Base-by-base conservation (phyloP, 1,140 invertebrate genomes). In the Drosophila funebris region DNA sequence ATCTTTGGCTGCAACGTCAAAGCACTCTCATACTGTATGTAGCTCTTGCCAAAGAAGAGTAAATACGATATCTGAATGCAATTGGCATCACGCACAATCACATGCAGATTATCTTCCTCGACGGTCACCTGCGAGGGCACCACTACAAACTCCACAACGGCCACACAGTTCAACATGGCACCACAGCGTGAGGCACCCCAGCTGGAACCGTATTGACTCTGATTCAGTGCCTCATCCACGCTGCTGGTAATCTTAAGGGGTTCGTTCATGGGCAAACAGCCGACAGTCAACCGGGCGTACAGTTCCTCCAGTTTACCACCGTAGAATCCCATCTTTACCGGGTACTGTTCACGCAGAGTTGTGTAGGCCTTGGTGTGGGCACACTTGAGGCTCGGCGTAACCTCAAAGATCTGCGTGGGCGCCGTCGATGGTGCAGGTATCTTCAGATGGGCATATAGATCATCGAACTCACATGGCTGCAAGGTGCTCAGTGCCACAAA, bases 181-280 rank as follows among this genome's bases (percentile, higher is more conserved):
- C 96, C 96, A 31, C 96, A 93, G 27, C 93, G 90, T 82, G 96
- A 96, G 22, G 94, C 94, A 6, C 94, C 94, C 96, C 96, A 96
- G 7, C 94, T 94, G 69, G 94, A 94, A 0, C 95, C 94, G 44
- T 93, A 93, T 11, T 95, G 95, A 90, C 95, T 95, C 78, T 1
- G 95, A 7, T 54, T 39, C 50, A 96, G 88, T 9, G 14, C 83
- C 94, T 95, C 13, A 5, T 74, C 44, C 16, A 74, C 16, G 9
- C 43, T 36, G 14, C 8, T 1, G 11, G 3, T 9, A 8, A 74
- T 11, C 2, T 20, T 9, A 13, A 70, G 9, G 0, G 43, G 39
- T 9, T 62, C 41, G 2, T 73, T 41, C 2, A 48, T 16, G 2
- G 60, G 46, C 13, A 81, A 14, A 2, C 7, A 22, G 3, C 58